Evolutionary conservation across 2,888 invertebrate species (phyloP).

Genomic region (Tenthredo amoena): DNA sequence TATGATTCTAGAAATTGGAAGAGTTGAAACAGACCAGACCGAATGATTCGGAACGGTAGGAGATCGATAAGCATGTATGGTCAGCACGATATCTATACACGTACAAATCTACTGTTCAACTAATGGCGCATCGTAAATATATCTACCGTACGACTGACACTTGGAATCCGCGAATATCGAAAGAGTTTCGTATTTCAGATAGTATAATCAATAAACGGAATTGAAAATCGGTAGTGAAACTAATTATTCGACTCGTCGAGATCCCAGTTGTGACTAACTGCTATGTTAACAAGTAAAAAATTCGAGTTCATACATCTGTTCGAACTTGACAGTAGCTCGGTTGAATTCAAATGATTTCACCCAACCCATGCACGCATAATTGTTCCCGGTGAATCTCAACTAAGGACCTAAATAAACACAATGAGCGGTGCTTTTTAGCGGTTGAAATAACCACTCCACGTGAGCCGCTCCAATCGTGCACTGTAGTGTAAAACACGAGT

Average conservation of each 20-base stretch:
- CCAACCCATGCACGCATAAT: constrained; percentile 7
- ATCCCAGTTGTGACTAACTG: neutral
- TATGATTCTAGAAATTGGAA: neutral
- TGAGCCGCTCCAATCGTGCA: constrained; percentile 33
- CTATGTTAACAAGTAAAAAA: neutral
- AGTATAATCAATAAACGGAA: neutral
- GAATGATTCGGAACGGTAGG: neutral
- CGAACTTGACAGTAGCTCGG: neutral
- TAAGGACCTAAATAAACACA: constrained; percentile 38
- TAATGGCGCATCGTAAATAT: neutral
- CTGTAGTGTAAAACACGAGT: constrained; percentile 41
- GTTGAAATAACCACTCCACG: constrained; percentile 37
- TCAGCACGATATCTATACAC: neutral
- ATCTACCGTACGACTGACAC: neutral
- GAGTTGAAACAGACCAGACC: constrained; percentile 12
- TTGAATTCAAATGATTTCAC: neutral
- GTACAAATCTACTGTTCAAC: neutral
- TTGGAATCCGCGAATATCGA: neutral
- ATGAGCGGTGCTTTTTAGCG: constrained; percentile 34
- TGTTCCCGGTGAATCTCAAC: constrained; percentile 23
- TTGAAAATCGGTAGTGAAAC: neutral
- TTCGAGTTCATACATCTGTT: neutral
- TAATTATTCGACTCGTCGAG: neutral
- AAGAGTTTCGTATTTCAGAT: neutral
- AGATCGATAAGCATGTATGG: neutral